Base-by-base conservation (phyloP, 2,888 invertebrate genomes). In the Lydus trimaculatus region DNA sequence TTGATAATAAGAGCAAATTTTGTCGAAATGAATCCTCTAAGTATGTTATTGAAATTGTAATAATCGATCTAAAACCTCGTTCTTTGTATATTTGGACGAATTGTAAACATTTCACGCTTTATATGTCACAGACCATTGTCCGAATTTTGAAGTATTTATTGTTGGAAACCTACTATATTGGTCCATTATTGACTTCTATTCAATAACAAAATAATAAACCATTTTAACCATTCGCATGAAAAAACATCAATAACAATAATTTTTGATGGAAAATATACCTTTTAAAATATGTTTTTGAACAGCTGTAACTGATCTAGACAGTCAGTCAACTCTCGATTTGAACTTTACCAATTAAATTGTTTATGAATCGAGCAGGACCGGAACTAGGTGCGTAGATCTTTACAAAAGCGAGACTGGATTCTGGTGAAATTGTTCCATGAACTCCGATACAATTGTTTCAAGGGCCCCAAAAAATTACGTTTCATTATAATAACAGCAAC, bases 121-220 rank as follows among this genome's bases (percentile, higher is more conserved):
- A 61, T 67, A 33, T 58, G 58, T 56, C 63, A 48, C 48, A 48
- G n/a, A 17, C 56, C 17, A 48, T 67, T 67, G 67, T 67, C 8
- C 17, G 1, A 59, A 67, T 60, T 63, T 67, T 67, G 60, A 67
- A 67, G 63, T 67, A 64, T 64, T 67, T 67, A 67, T 67, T 67
- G 64, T 64, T 61, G 28, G 52, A 31, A 15, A 33, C 67, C 60
- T 64, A 64, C 23, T 59, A 64, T 67, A 64, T 67, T 64, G 67
- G 67, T 59, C 67, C 61, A 64, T 63, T 63, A 63, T 67, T 67
- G 67, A 67, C 67, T 67, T 59, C 61, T 64, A 60, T 67, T 67
- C 64, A 43, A 67, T 56, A 63, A 33, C 13, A 58, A 60, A 61
- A 36, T 62, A 20, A 48, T 43, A 17, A 1, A 43, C 17, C 43